Conservation (phyloP, 1,140 invertebrate genomes). For the Drosophila ambigua region DNA sequence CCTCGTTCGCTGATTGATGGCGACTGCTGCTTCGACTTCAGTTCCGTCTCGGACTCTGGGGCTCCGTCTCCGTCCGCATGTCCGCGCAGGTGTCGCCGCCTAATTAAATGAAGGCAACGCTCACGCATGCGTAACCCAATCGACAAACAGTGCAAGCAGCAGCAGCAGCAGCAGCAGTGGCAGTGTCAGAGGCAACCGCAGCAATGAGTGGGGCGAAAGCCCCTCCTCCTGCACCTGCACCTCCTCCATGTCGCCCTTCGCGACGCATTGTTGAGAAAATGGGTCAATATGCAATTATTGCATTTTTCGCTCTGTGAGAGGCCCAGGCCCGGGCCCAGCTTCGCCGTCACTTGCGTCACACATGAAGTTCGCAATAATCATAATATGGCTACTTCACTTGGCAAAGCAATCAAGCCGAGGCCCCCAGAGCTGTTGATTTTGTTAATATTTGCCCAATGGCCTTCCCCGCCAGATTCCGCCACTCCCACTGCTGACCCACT, state of each 20-base stretch:
- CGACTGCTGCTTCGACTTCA: conserved; percentile 39
- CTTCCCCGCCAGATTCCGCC: background rate
- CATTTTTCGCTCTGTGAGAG: conserved; percentile 42
- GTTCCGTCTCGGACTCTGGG: conserved; percentile 11
- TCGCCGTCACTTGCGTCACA: conserved; percentile 41
- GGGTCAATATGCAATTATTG: conserved; percentile 80
- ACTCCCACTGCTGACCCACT: background rate
- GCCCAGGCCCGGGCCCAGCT: conserved; percentile 37
- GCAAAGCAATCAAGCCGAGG: conserved; percentile 54
- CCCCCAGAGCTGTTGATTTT: conserved; percentile 57
- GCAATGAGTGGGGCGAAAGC: background rate
- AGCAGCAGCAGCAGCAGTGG: background rate
- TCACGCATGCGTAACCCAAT: conserved; percentile 78
- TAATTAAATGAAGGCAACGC: conserved; percentile 80
- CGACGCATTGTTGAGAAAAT: conserved; percentile 65
- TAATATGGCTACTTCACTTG: conserved; percentile 64
- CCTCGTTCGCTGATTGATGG: conserved; percentile 75
- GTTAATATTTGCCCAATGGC: conserved; percentile 57
- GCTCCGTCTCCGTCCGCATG: conserved; percentile 13
- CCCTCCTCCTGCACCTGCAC: background rate
- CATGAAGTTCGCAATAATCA: conserved; percentile 49
- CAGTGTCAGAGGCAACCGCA: too few species aligned
- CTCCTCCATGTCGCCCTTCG: conserved; percentile 27
- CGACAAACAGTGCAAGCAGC: conserved; percentile 38
- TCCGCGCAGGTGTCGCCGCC: conserved; percentile 72